These are phyloP conservation scores for Panthera uncia DNA, from an alignment of 2,113 vertebrate genomes.

Conservation along the genomic window DNA sequence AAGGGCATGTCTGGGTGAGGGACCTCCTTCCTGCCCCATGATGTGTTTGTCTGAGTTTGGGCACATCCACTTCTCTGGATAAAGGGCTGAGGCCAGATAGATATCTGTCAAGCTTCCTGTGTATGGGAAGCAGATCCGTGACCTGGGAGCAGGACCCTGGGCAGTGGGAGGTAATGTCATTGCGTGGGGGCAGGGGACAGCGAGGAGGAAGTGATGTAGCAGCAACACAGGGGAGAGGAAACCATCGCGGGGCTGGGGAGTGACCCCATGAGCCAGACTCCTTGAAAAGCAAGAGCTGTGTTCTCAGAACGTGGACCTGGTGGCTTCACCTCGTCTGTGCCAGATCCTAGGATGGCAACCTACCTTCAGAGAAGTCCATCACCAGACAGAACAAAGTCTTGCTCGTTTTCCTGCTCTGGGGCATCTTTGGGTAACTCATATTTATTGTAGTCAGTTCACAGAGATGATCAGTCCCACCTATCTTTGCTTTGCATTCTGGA, in stretches of 20 bases:
- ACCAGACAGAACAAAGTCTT: neutral
- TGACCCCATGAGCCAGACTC: neutral
- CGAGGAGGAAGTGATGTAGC: constrained; percentile 64
- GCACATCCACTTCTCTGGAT: neutral
- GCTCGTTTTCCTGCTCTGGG: neutral
- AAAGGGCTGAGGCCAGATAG: neutral
- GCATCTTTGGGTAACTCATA: neutral
- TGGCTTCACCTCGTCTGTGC: neutral
- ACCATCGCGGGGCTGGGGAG: neutral
- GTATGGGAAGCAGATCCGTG: constrained; percentile 44
- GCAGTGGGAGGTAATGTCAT: constrained; percentile 50
- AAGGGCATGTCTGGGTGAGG: neutral
- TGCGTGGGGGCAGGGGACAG: neutral
- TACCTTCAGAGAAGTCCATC: constrained; percentile 10
- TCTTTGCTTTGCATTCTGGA: constrained; percentile 59
- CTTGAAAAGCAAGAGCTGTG: neutral
- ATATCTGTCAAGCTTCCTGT: neutral
- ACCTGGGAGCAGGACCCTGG: constrained; percentile 52
- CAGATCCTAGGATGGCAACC: neutral
- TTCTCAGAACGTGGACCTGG: constrained; percentile 36
- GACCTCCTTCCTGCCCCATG: neutral
- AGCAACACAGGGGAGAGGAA: constrained; percentile 35
- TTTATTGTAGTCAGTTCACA: neutral
- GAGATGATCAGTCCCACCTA: neutral
- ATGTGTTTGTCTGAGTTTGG: neutral